Conservation (phyloP, 2,888 invertebrate genomes). For the Drosophila picticornis region DNA sequence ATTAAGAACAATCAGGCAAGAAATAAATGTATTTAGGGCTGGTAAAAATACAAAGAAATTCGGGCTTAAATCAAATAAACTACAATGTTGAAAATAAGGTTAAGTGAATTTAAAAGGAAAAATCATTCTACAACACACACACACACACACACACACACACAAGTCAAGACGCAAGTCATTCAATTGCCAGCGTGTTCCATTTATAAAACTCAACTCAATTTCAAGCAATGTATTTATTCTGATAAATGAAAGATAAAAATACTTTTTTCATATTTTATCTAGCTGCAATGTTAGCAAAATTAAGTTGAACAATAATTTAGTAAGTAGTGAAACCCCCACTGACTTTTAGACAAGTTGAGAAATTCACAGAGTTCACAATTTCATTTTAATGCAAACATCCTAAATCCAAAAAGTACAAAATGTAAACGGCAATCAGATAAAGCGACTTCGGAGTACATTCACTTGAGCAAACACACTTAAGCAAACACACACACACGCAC, state of each 20-base stretch:
- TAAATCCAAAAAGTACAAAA: slow-evolving; percentile 31
- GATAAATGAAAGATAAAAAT: not conserved
- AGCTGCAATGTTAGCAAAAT: slow-evolving; percentile 4
- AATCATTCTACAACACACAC: not conserved
- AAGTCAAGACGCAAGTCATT: slow-evolving; percentile 15
- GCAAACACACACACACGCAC: slow-evolving; percentile 8
- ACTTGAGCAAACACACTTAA: slow-evolving; percentile 1
- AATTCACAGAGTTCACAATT: slow-evolving; percentile 12
- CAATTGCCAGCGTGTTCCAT: slow-evolving; percentile 5
- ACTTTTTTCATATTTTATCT: not conserved
- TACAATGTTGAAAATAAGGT: not conserved
- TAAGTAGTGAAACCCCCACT: slow-evolving; percentile 8
- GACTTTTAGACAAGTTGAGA: slow-evolving; percentile 9
- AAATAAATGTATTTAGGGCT: not conserved
- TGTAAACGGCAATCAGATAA: slow-evolving; percentile 25
- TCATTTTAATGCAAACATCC: slow-evolving; percentile 25
- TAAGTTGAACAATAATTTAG: slow-evolving; percentile 4
- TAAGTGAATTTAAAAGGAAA: slow-evolving; percentile 2
- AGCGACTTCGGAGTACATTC: slow-evolving; percentile 4
- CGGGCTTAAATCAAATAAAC: not conserved
- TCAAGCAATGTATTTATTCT: not conserved
- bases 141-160: not conserved
- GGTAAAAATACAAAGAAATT: not conserved
- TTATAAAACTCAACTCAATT: slow-evolving; percentile 10
- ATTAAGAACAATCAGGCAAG: not conserved